These are phyloP conservation scores for Scaptomyza pallida DNA, from an alignment of 1,140 invertebrate species.

Conservation along the genomic window DNA sequence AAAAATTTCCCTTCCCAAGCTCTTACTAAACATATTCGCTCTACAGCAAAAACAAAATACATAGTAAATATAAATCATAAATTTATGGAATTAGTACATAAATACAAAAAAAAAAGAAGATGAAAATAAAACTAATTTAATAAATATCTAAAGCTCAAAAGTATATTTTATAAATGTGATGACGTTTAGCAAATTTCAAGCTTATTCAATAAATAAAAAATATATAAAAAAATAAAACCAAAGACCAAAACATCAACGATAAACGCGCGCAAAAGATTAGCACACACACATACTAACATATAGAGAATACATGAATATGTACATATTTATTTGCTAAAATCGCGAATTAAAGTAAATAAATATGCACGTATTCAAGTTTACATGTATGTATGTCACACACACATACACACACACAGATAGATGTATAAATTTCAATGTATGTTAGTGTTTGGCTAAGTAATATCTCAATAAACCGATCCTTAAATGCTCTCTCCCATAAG, in stretches of 20 bases:
- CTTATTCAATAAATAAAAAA: slow-evolving; percentile 38
- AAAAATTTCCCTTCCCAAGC: neutral
- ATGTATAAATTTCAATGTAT: slow-evolving; percentile 2
- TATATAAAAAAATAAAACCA: slow-evolving; percentile 11
- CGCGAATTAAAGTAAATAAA: slow-evolving; percentile 1
- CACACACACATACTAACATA: neutral
- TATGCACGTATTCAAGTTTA: neutral
- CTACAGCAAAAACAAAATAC: neutral
- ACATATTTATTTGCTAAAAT: neutral
- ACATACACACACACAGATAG: neutral
- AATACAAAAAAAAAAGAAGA: slow-evolving; percentile 30
- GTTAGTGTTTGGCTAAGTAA: neutral
- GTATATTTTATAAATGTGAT: slow-evolving; percentile 73
- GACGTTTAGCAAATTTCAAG: slow-evolving; percentile 54
- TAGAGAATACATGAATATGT: neutral
- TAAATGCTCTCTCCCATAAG: neutral
- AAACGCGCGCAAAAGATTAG: neutral
- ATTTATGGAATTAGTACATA: slow-evolving; percentile 22
- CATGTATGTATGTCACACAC: neutral
- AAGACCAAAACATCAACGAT: slow-evolving; percentile 6
- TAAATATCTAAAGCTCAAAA: slow-evolving; percentile 14
- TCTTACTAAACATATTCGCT: neutral
- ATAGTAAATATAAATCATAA: neutral
- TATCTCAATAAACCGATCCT: neutral
- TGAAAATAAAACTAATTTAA: neutral